Conservation (phyloP, 2,113 vertebrate genomes). For the Gadus chalcogrammus region DNA sequence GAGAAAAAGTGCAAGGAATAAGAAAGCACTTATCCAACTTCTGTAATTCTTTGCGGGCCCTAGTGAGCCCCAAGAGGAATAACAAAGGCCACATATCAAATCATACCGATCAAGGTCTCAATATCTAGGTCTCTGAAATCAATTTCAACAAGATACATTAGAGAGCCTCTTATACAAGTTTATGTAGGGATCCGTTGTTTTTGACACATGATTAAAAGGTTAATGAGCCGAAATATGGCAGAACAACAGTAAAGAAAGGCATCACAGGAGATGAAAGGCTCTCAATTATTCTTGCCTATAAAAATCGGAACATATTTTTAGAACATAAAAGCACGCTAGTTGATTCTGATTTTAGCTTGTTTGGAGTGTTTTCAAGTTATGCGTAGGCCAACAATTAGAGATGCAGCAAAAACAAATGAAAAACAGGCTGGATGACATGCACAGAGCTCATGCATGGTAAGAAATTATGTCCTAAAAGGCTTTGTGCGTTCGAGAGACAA, state of each 20-base stretch:
- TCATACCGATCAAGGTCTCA: neutral
- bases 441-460: neutral
- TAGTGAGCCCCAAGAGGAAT: constrained; percentile 9
- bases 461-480: neutral
- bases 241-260: neutral
- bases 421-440: neutral
- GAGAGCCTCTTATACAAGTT: neutral
- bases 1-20: too few relatives aligned
- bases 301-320: neutral
- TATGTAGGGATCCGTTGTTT: neutral
- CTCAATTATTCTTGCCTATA: neutral
- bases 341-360: neutral
- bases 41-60: too few relatives aligned
- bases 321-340: neutral
- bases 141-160: constrained; percentile 5
- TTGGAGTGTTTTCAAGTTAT: neutral
- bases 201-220: constrained; percentile 12
- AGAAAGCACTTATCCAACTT: neutral
- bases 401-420: neutral
- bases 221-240: constrained; percentile 11
- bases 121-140: constrained; percentile 7
- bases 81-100: constrained; percentile 8
- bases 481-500: neutral
- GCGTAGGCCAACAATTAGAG: neutral
- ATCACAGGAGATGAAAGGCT: constrained; percentile 8